Evolutionary conservation across 2,888 invertebrate species (phyloP).

Genomic region (Harpagoxenus sublaevis): DNA sequence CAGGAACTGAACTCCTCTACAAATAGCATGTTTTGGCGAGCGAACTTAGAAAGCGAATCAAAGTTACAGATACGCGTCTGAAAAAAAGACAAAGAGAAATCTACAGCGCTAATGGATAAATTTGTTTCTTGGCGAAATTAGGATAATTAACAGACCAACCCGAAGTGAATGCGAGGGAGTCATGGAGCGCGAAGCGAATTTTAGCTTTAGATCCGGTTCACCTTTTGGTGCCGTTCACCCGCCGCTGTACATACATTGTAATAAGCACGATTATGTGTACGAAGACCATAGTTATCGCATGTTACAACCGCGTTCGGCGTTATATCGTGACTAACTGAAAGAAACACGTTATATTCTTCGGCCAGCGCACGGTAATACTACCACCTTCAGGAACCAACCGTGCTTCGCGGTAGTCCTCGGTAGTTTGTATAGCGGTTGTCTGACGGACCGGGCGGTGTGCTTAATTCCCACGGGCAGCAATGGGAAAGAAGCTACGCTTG

Average conservation of each 20-base stretch:
- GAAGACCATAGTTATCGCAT: background rate
- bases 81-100: conserved; percentile 23
- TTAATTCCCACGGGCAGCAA: conserved; percentile 57
- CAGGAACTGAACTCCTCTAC: conserved; percentile 6
- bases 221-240: background rate
- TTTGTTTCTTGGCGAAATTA: conserved; percentile 17
- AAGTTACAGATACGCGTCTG: conserved; percentile 15
- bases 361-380: conserved; percentile 8
- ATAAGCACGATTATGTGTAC: conserved; percentile 2
- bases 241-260: conserved; percentile 5
- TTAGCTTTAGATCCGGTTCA: conserved; percentile 14
- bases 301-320: background rate
- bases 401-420: conserved; percentile 34
- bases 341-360: conserved; percentile 42
- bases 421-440: conserved; percentile 46
- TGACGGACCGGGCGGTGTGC: conserved; percentile 26
- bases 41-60: conserved; percentile 42
- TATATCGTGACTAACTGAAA: conserved; percentile 47
- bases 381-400: conserved; percentile 34
- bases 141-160: conserved; percentile 5
- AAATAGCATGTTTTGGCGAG: conserved; percentile 14
- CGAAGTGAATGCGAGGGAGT: conserved; percentile 17
- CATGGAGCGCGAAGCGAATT: conserved; percentile 5
- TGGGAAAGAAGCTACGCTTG: conserved; percentile 53
- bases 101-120: background rate